Evolutionary conservation across 2,797 vertebrate species (phyloP).

Genomic region (Alosa sapidissima): DNA sequence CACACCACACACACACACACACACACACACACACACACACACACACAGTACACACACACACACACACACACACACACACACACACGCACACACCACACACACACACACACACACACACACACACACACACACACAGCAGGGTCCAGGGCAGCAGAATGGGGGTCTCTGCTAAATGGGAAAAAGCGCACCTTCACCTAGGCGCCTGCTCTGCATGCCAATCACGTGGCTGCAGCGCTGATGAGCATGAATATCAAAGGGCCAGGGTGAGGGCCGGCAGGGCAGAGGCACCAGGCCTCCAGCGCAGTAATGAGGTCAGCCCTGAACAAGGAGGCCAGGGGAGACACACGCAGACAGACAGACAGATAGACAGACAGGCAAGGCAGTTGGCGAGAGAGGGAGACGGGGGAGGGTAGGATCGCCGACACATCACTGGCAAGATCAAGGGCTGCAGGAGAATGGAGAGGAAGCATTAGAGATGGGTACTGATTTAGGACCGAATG

Average conservation of each 20-base stretch:
- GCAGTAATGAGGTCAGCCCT: conserved; percentile 48
- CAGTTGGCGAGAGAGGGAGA: background rate
- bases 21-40: too few species aligned
- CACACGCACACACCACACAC: conserved; percentile 20
- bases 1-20: too few species aligned
- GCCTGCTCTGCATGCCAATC: conserved; percentile 42
- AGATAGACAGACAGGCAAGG: background rate
- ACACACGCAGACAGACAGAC: background rate
- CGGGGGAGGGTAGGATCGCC: background rate
- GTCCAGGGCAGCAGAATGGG: background rate
- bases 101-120: conserved; percentile 18
- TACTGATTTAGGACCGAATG: background rate
- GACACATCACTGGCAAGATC: background rate
- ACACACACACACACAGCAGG: conserved; percentile 22
- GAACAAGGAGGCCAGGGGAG: background rate
- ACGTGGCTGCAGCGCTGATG: background rate
- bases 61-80: too few species aligned
- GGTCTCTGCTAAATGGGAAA: conserved; percentile 29
- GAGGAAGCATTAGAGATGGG: background rate
- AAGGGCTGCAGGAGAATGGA: background rate
- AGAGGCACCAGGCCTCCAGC: conserved; percentile 43
- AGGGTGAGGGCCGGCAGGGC: conserved; percentile 59
- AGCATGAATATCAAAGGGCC: conserved; percentile 74
- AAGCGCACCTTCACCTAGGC: conserved; percentile 25
- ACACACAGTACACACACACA: too few species aligned